A percentile compares a stretch with the other conserved stretches of the same genome.
Evolutionary conservation across 2,888 invertebrate species (phyloP).

Genomic region (Cistogaster globosa): DNA sequence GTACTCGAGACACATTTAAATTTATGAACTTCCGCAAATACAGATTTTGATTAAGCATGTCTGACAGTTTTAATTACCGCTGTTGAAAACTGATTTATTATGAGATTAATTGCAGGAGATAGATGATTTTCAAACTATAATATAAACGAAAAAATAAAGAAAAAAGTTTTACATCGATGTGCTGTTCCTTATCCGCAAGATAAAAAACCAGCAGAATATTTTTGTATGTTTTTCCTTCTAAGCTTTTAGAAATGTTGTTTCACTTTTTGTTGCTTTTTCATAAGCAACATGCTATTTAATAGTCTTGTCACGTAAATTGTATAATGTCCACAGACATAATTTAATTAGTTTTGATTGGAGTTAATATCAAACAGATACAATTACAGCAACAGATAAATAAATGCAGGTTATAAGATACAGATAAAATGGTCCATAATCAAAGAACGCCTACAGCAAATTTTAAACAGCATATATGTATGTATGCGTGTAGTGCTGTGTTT

Average conservation of each 20-base stretch:
- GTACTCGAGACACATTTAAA: conserved; percentile 54
- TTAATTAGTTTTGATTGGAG: conserved; percentile 69
- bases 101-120: conserved; percentile 65
- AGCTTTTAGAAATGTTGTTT: background rate
- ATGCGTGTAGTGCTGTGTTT: background rate
- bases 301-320: conserved; percentile 67
- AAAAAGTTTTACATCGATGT: conserved; percentile 16
- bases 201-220: background rate
- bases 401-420: background rate
- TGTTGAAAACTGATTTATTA: conserved; percentile 71
- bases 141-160: background rate
- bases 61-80: conserved; percentile 70
- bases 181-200: conserved; percentile 32
- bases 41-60: conserved; percentile 67
- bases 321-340: conserved; percentile 68
- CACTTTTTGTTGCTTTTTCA: too few relatives aligned
- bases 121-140: conserved; percentile 37
- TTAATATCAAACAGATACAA: conserved; percentile 29
- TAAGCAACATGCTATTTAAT: conserved; percentile 21
- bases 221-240: background rate
- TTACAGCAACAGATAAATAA: conserved; percentile 16
- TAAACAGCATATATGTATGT: conserved; percentile 12
- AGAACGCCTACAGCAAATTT: conserved; percentile 44
- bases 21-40: conserved; percentile 69
- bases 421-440: conserved; percentile 42